Percentiles rank a stretch among this genome's conserved stretches.
Conservation (phyloP, 2,113 vertebrate species). For the Erpornis zantholeuca region DNA sequence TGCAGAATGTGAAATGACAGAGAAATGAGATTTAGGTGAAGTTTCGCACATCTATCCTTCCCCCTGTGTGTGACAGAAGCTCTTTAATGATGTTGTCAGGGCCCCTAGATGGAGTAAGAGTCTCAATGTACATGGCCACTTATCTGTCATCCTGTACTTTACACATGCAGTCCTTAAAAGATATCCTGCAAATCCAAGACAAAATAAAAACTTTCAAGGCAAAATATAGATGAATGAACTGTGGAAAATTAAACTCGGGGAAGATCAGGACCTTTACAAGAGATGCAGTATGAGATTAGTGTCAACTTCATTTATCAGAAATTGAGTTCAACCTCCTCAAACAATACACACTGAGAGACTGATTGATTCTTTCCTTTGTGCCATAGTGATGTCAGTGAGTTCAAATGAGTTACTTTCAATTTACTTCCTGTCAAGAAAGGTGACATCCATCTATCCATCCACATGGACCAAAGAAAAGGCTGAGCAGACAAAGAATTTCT, state of each 20-base stretch:
- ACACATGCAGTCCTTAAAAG: background rate
- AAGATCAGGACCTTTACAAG: slow-evolving; percentile 38
- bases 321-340: slow-evolving; percentile 21
- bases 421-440: background rate
- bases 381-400: background rate
- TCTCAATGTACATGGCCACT: background rate
- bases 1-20: background rate
- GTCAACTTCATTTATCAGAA: background rate
- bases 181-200: background rate
- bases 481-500: background rate
- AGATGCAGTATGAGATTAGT: background rate
- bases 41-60: background rate
- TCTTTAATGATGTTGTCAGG: slow-evolving; percentile 13
- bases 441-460: background rate
- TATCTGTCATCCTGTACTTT: slow-evolving; percentile 18
- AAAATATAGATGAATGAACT: slow-evolving; percentile 5
- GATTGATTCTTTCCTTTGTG: background rate
- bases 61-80: background rate
- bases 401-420: slow-evolving; percentile 11
- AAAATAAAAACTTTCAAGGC: background rate
- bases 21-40: background rate
- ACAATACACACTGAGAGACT: background rate
- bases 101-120: slow-evolving; percentile 49
- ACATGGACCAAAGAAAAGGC: background rate
- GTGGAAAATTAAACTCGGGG: background rate